Evolutionary conservation across 2,797 vertebrate species (phyloP).

Genomic region (Dipus sagitta): DNA sequence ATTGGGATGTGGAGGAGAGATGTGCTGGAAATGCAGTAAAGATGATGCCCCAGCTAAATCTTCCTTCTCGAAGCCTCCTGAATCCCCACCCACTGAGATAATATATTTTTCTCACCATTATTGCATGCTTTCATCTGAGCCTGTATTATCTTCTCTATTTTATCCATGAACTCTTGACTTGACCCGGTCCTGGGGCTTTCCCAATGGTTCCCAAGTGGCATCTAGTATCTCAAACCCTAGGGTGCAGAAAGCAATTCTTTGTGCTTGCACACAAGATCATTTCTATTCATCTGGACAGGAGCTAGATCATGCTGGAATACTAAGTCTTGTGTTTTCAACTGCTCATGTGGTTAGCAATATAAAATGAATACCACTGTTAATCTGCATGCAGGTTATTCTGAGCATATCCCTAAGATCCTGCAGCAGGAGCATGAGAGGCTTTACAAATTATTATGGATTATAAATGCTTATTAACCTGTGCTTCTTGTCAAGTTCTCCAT

Average conservation of each 20-base stretch:
- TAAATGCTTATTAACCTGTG: neutral
- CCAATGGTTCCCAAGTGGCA: neutral
- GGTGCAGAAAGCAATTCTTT: neutral
- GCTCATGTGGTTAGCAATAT: neutral
- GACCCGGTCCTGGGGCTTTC: neutral
- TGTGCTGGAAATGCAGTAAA: slow-evolving; percentile 33
- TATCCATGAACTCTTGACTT: neutral
- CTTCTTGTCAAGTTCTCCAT: neutral
- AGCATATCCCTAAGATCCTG: neutral
- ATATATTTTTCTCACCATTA: neutral
- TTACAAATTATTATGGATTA: neutral
- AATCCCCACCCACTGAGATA: neutral
- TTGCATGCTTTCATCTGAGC: neutral
- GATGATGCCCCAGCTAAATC: neutral
- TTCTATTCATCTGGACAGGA: neutral
- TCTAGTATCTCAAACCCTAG: neutral
- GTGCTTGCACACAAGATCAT: neutral
- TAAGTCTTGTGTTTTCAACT: neutral
- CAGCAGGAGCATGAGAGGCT: neutral
- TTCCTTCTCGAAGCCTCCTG: slow-evolving; percentile 17
- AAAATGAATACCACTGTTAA: neutral
- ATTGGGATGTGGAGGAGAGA: slow-evolving; percentile 20
- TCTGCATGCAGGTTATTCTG: neutral
- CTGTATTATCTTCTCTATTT: neutral
- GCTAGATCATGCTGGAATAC: neutral